A percentile compares a stretch with the other conserved stretches of the same genome.
Conservation (phyloP, 2,113 vertebrate genomes). For the Pterocles burchelli region DNA sequence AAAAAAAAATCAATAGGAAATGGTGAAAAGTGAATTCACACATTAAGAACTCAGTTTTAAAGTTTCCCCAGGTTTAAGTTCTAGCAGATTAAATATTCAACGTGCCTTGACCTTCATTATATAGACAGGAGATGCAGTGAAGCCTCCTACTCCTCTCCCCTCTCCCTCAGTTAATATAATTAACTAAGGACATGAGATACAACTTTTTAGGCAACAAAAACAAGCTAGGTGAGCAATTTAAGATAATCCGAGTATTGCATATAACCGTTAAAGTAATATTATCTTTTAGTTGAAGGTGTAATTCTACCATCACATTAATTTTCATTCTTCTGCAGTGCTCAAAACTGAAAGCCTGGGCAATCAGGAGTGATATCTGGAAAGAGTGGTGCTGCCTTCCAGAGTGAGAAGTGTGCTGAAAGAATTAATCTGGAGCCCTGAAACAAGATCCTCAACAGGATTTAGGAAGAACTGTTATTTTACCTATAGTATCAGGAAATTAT, state of each 20-base stretch:
- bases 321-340: neutral
- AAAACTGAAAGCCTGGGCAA: neutral
- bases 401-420: neutral
- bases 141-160: neutral
- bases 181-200: neutral
- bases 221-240: neutral
- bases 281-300: neutral
- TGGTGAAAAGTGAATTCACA: neutral
- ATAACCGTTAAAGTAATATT: neutral
- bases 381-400: neutral
- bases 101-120: neutral
- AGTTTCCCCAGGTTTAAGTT: neutral
- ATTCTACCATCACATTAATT: neutral
- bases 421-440: neutral
- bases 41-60: neutral
- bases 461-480: neutral
- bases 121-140: neutral
- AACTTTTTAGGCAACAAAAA: neutral
- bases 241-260: neutral
- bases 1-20: neutral
- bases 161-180: neutral
- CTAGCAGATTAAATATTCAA: neutral
- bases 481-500: neutral
- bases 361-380: neutral
- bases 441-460: neutral